Percentiles rank a stretch among this genome's conserved stretches.
Evolutionary conservation across 2,888 invertebrate genomes (phyloP).

Genomic region (Drosophila monieri): DNA sequence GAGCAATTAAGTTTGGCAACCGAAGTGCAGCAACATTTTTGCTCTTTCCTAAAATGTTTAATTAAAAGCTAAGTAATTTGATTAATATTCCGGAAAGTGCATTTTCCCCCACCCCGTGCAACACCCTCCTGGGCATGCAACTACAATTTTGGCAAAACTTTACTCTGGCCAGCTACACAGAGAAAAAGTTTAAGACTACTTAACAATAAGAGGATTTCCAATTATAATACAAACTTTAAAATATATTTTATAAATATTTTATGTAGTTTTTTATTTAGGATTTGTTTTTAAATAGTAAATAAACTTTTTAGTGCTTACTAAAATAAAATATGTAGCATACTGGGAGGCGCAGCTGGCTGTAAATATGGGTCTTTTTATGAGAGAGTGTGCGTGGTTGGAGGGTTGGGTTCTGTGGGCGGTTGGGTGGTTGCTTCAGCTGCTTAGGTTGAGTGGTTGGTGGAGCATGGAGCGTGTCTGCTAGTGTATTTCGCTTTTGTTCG

Average conservation of each 20-base stretch:
- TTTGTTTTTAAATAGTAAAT: not conserved
- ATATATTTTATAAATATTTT: not conserved
- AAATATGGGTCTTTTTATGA: slow-evolving; percentile 15
- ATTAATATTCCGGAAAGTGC: slow-evolving; percentile 44
- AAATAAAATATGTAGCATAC: slow-evolving; percentile 42
- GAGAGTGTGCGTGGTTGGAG: slow-evolving; percentile 8
- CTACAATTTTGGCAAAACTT: slow-evolving; percentile 26
- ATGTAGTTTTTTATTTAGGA: not conserved
- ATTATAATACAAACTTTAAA: not conserved
- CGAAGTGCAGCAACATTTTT: slow-evolving; percentile 12
- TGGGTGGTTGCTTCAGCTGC: not conserved
- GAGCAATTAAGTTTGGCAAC: slow-evolving; percentile 2
- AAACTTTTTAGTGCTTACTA: not conserved
- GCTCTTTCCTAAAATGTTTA: slow-evolving; percentile 32
- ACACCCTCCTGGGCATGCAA: slow-evolving; percentile 39
- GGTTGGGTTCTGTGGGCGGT: not conserved
- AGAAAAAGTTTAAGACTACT: not conserved
- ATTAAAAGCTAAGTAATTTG: slow-evolving; percentile 43
- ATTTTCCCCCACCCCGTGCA: slow-evolving; percentile 22
- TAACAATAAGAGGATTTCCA: not conserved
- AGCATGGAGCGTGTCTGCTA: slow-evolving; percentile 22
- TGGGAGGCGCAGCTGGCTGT: slow-evolving; percentile 18
- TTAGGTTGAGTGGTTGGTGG: slow-evolving; percentile 4
- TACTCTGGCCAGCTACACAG: not conserved
- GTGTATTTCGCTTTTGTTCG: slow-evolving; percentile 55